A percentile compares a stretch with the other conserved stretches of the same genome.
These are phyloP conservation scores for Sebastes cheni DNA, from an alignment of 2,797 vertebrate genomes.

Conservation along the genomic window DNA sequence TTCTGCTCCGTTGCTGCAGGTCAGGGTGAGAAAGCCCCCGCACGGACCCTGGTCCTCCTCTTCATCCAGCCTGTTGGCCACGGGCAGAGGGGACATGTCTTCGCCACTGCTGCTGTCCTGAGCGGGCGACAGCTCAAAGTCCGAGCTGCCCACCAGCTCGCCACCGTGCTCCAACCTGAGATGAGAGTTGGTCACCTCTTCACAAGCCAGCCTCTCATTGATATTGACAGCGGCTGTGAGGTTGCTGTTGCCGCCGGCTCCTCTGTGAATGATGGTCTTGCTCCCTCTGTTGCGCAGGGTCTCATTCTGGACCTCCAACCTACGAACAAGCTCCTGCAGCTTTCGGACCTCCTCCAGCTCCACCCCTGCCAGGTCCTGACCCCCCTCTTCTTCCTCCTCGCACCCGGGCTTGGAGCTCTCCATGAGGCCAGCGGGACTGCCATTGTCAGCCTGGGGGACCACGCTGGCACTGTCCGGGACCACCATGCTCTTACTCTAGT, in stretches of 20 bases:
- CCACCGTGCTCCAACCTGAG: slow-evolving; percentile 55
- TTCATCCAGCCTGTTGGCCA: slow-evolving; percentile 58
- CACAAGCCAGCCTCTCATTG: slow-evolving; percentile 66
- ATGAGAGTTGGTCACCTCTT: slow-evolving; percentile 40
- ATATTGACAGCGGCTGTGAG: slow-evolving; percentile 53
- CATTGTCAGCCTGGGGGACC: slow-evolving; percentile 77
- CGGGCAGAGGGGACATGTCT: slow-evolving; percentile 76
- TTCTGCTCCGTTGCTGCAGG: slow-evolving; percentile 58
- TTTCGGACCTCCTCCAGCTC: slow-evolving; percentile 91
- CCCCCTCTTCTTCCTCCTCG: slow-evolving; percentile 53
- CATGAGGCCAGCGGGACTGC: slow-evolving; percentile 72
- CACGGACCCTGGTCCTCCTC: slow-evolving; percentile 50
- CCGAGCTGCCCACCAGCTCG: slow-evolving; percentile 45
- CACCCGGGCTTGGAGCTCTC: slow-evolving; percentile 74
- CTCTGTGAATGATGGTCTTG: slow-evolving; percentile 71
- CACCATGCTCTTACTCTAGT: slow-evolving; percentile 85
- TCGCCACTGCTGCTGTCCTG: slow-evolving; percentile 74
- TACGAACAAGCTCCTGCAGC: slow-evolving; percentile 89
- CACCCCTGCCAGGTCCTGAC: slow-evolving; percentile 69
- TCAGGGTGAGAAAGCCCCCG: slow-evolving; percentile 65
- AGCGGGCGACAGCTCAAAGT: slow-evolving; percentile 68
- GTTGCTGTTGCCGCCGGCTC: slow-evolving; percentile 60
- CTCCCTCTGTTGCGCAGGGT: slow-evolving; percentile 81
- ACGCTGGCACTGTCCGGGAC: slow-evolving; percentile 85
- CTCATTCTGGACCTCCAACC: slow-evolving; percentile 91